A percentile compares a stretch with the other conserved stretches of the same genome.
Conservation (phyloP, 2,797 vertebrate genomes). For the Cirrhinus mrigala region DNA sequence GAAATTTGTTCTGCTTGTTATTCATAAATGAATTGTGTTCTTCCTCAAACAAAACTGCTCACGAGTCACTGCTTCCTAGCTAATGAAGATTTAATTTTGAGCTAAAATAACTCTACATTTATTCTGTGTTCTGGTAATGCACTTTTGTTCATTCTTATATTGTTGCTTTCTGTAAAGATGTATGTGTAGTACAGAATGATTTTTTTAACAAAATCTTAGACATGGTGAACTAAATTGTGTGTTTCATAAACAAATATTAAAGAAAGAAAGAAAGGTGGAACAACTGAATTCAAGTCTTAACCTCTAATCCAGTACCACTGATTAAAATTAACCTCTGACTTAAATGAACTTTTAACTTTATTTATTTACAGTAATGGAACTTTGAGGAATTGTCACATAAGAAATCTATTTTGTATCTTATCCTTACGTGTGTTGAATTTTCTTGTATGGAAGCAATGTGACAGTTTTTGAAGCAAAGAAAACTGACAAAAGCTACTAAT, state of each 20-base stretch:
- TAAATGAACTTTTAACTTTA: neutral
- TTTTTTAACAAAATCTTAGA: neutral
- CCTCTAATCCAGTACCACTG: neutral
- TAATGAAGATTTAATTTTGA: conserved; percentile 10
- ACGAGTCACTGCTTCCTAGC: neutral
- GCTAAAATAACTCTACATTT: neutral
- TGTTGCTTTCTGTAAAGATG: neutral
- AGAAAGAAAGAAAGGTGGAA: neutral
- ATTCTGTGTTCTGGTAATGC: neutral
- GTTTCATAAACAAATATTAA: neutral
- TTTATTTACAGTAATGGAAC: neutral
- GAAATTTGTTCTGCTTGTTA: conserved; percentile 21
- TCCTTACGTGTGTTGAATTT: neutral
- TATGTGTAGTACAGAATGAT: neutral
- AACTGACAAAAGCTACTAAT: neutral
- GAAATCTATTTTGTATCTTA: neutral
- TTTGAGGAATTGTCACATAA: neutral
- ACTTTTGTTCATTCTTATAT: neutral
- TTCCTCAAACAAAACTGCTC: conserved; percentile 13
- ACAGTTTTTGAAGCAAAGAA: neutral
- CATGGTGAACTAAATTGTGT: neutral
- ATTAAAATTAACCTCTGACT: neutral
- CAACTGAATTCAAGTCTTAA: neutral
- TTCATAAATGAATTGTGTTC: conserved; percentile 23
- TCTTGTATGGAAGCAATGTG: neutral